These are phyloP conservation scores for Dendrocincla fuliginosa DNA, from an alignment of 2,797 vertebrate species.

Conservation along the genomic window DNA sequence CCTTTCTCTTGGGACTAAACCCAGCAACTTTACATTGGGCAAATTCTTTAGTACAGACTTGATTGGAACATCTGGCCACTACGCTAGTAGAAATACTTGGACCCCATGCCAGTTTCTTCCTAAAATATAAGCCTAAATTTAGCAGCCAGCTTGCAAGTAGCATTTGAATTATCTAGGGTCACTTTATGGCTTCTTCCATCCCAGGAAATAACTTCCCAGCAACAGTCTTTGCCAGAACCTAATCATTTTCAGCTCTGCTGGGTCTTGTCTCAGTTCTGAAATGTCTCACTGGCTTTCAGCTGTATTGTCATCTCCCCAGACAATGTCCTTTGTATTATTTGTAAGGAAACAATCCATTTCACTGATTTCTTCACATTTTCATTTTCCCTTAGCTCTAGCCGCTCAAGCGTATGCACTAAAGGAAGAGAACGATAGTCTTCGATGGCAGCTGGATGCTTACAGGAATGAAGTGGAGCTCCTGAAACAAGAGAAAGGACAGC, in stretches of 20 bases:
- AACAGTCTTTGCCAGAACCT: slow-evolving; percentile 19
- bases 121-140: slow-evolving; percentile 32
- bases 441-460: slow-evolving; percentile 95
- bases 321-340: neutral
- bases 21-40: neutral
- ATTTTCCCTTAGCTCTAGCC: slow-evolving; percentile 76
- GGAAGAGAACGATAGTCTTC: slow-evolving; percentile 95
- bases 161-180: slow-evolving; percentile 33
- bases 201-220: slow-evolving; percentile 34
- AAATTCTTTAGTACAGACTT: neutral
- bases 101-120: neutral
- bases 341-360: neutral
- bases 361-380: slow-evolving; percentile 30
- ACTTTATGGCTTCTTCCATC: slow-evolving; percentile 29
- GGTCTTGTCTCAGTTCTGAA: slow-evolving; percentile 4
- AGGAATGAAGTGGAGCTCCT: slow-evolving; percentile 94
- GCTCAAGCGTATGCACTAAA: slow-evolving; percentile 84
- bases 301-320: slow-evolving; percentile 4
- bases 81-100: neutral
- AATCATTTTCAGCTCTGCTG: slow-evolving; percentile 55
- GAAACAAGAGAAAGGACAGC: slow-evolving; percentile 86
- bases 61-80: neutral
- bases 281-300: slow-evolving; percentile 8
- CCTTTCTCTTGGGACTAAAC: neutral
- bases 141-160: slow-evolving; percentile 51